phyloP scores from a whole-genome alignment of 1,140 invertebrate species.

The Rhynchophorus ferrugineus region DNA sequence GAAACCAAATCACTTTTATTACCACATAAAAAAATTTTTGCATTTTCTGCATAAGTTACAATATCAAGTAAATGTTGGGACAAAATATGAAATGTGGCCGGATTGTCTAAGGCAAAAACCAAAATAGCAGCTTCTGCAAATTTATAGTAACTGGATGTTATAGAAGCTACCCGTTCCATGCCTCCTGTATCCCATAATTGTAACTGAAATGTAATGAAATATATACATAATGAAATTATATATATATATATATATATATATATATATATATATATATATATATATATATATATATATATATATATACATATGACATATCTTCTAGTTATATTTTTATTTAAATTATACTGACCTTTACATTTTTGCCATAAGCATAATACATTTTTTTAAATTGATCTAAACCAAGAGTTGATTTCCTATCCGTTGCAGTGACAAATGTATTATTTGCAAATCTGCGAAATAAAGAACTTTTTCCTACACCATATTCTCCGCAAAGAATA shows the following conservation, averaged over 20 bases:
- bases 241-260: too few species aligned
- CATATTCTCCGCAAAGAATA: constrained; percentile 91
- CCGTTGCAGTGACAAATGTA: constrained; percentile 70
- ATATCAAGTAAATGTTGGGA: constrained; percentile 86
- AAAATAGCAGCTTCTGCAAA: constrained; percentile 86
- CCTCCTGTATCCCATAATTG: constrained; percentile 91
- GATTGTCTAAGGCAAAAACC: constrained; percentile 84
- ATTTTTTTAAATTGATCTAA: constrained; percentile 83
- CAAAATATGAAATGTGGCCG: constrained; percentile 83
- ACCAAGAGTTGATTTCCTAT: constrained; percentile 82
- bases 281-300: too few species aligned
- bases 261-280: too few species aligned
- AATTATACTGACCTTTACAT: constrained; percentile 58
- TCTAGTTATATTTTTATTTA: too few species aligned
- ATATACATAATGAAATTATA: constrained; percentile 18
- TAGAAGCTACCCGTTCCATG: constrained; percentile 89
- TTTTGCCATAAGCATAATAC: constrained; percentile 64
- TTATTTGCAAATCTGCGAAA: constrained; percentile 86
- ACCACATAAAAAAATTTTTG: constrained; percentile 87
- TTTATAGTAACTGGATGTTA: constrained; percentile 90
- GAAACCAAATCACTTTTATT: constrained; percentile 76
- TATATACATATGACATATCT: too few species aligned
- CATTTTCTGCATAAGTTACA: constrained; percentile 86
- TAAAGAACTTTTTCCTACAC: constrained; percentile 88
- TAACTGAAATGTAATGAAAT: constrained; percentile 48